Base-by-base conservation (phyloP, 1,140 invertebrate species). In the Chironomus tepperi region DNA sequence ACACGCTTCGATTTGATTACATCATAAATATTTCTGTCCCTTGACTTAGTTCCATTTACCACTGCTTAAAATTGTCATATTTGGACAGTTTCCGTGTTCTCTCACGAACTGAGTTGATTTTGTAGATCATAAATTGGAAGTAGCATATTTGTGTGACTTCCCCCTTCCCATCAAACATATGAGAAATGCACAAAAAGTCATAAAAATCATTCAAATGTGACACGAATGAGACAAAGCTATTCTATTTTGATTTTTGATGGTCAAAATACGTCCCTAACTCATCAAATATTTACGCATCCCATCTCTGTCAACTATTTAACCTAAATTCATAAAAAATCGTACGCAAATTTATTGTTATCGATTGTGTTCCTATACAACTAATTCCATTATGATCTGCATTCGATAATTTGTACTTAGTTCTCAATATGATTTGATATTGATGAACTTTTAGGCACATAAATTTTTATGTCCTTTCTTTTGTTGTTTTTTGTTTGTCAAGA, bases 301-400 rank as follows among this genome's bases (percentile, higher is more conserved):
- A 34, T 34, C n/a, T 34, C 12, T 57, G 47, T 57, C 47, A 57
- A 57, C n/a, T 18, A 7, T 70, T 70, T 70, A 70, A 70, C 65
- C 65, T 70, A 70, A 70, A 70, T 70, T 70, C 65, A 70, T 70
- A 70, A 70, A 70, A 70, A 70, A 70, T 57, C 10, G 47, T n/a
- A n/a, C n/a, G n/a, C n/a, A n/a, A n/a, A n/a, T n/a, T n/a, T n/a
- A n/a, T n/a, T n/a, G n/a, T n/a, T n/a, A n/a, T n/a, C n/a, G n/a
- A n/a, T 12, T 57, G 47, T 57, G 9, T 57, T 57, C 24, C 24
- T 57, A 57, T 57, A 2, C 10, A 57, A 57, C n/a, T 57, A 57
- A n/a, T n/a, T 12, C 47, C 9, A 57, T 57, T 57, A n/a, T n/a
- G 9, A 57, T 12, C 47, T n/a, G 47, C 24, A 34, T 34, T 34